Evolutionary conservation across 2,113 vertebrate genomes (phyloP).

Genomic region (Tor tambroides): DNA sequence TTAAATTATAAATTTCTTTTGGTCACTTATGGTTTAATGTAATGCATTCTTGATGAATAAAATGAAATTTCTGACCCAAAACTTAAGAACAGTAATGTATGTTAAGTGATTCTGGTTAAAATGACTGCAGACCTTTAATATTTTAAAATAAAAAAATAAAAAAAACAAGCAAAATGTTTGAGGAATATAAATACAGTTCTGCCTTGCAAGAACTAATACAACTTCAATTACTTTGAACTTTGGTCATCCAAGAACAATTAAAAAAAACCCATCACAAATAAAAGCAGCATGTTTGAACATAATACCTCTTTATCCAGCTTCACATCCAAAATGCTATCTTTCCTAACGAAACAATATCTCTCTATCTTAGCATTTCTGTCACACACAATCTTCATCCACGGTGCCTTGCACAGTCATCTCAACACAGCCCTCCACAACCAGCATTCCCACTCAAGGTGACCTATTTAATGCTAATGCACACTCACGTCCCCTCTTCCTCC

Average conservation of each 20-base stretch:
- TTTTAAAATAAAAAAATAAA: too few species aligned
- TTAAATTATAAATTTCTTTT: background rate
- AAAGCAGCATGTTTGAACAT: background rate
- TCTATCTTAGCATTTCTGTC: constrained; percentile 19
- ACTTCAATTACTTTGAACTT: background rate
- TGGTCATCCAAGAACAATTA: background rate
- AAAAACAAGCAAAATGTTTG: background rate
- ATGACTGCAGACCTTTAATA: background rate
- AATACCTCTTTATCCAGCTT: background rate
- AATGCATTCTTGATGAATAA: background rate
- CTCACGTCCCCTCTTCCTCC: constrained; percentile 46
- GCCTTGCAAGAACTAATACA: background rate
- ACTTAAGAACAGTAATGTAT: background rate
- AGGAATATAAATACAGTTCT: background rate
- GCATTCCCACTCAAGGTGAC: constrained; percentile 63
- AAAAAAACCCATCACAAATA: background rate
- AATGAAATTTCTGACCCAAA: background rate
- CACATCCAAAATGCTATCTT: background rate
- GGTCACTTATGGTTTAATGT: background rate
- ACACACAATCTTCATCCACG: constrained; percentile 29
- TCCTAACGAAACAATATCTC: background rate
- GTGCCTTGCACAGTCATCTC: constrained; percentile 29
- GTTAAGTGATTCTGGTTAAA: background rate
- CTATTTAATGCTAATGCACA: constrained; percentile 58
- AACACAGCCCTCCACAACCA: constrained; percentile 49